Percentiles rank a stretch among this genome's conserved stretches.
phyloP scores from a whole-genome alignment of 1,140 invertebrate genomes.

The Stratiolaelaps scimitus region DNA sequence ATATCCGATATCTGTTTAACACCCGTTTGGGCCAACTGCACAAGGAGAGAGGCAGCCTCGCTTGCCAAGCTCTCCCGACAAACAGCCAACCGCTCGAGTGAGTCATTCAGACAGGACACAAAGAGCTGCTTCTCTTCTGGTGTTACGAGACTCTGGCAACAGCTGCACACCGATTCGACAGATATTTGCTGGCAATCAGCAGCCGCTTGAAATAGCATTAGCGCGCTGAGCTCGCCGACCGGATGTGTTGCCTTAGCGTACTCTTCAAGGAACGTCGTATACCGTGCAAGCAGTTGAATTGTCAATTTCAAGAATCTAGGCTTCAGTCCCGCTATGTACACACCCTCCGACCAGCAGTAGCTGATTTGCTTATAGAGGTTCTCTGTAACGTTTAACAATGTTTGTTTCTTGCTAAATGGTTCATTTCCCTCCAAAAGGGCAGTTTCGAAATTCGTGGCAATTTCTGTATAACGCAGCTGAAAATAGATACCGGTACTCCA shows the following conservation, averaged over 20 bases:
- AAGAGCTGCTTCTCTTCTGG: conserved; percentile 1
- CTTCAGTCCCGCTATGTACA: conserved; percentile 58
- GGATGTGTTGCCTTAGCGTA: conserved; percentile 24
- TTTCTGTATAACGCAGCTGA: conserved; percentile 60
- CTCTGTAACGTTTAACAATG: conserved; percentile 33
- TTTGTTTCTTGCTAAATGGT: background rate
- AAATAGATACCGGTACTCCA: conserved; percentile 62
- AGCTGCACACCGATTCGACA: conserved; percentile 28
- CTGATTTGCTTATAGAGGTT: conserved; percentile 44
- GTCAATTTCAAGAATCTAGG: conserved; percentile 74
- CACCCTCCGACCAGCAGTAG: conserved; percentile 57
- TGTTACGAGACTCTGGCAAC: background rate
- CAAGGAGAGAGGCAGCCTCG: conserved; percentile 29
- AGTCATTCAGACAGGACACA: background rate
- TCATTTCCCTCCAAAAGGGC: conserved; percentile 42
- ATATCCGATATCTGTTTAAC: conserved; percentile 64
- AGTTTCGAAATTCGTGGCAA: conserved; percentile 56
- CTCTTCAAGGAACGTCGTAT: conserved; percentile 52
- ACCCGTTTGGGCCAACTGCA: conserved; percentile 34
- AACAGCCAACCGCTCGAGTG: background rate
- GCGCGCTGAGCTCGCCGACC: conserved; percentile 41
- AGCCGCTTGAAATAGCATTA: conserved; percentile 1
- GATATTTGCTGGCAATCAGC: background rate
- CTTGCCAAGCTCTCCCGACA: background rate
- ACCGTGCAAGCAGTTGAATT: conserved; percentile 63